These are phyloP conservation scores for Siniperca undulata DNA, from an alignment of 2,797 vertebrate genomes.

Conservation along the genomic window DNA sequence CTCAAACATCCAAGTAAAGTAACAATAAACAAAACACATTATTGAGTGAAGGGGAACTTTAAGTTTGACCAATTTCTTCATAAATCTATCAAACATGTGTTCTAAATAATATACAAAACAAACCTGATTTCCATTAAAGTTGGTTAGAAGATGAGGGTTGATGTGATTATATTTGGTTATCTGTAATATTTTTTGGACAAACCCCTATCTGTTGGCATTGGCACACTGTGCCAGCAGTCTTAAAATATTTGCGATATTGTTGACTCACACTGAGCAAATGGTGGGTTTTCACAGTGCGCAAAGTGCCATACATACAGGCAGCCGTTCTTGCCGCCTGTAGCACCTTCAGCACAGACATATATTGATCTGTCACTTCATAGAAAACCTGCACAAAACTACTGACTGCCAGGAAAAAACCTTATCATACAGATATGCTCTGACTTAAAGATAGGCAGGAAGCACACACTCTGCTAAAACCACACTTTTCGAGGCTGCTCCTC, in stretches of 20 bases:
- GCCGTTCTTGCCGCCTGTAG: slow-evolving; percentile 3
- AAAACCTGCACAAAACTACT: slow-evolving; percentile 23
- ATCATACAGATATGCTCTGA: slow-evolving; percentile 22
- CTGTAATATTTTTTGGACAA: slow-evolving; percentile 1
- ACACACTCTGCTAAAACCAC: slow-evolving; percentile 18
- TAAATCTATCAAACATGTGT: neutral
- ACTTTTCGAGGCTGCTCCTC: slow-evolving; percentile 25
- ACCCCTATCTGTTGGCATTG: neutral
- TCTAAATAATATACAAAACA: neutral
- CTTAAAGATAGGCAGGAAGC: slow-evolving; percentile 31
- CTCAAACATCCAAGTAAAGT: neutral
- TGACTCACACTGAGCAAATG: slow-evolving; percentile 42
- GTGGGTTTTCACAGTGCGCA: slow-evolving; percentile 16
- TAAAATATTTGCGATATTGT: slow-evolving; percentile 44
- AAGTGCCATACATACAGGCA: slow-evolving; percentile 21
- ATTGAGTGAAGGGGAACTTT: neutral
- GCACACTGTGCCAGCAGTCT: neutral
- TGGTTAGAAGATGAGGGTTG: neutral
- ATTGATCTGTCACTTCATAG: slow-evolving; percentile 56
- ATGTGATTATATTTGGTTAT: neutral
- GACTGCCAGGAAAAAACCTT: slow-evolving; percentile 28
- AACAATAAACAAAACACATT: neutral
- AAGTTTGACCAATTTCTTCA: neutral
- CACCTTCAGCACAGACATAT: slow-evolving; percentile 32
- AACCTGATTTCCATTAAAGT: neutral